A percentile compares a stretch with the other conserved stretches of the same genome.
Conservation (phyloP, 35 echinoderm and acorn worm genomes). For the Ptychodera flava region DNA sequence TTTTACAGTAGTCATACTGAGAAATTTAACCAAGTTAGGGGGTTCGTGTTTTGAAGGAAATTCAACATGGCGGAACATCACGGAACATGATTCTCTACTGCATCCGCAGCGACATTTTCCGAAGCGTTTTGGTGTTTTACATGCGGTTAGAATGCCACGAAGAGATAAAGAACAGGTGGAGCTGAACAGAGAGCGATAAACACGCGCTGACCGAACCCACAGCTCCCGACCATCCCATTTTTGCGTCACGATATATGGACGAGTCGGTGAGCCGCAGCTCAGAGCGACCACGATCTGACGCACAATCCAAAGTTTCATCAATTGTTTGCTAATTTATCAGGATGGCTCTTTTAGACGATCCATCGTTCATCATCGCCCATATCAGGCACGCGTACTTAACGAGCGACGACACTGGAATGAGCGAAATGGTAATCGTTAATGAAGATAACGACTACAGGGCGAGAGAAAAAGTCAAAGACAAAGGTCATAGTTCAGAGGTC, state of each 20-base stretch:
- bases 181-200: too few relatives aligned
- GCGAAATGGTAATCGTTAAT: conserved; percentile 99
- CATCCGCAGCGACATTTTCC: too few relatives aligned
- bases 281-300: too few relatives aligned
- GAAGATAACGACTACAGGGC: conserved; percentile 81
- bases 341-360: conserved; percentile 96
- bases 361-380: conserved; percentile 93
- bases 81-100: too few relatives aligned
- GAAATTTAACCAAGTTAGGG: not conserved
- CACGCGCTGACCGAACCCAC: too few relatives aligned
- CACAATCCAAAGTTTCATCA: too few relatives aligned
- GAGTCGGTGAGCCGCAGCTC: too few relatives aligned
- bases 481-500: not conserved
- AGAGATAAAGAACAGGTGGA: too few relatives aligned
- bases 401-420: conserved; percentile 97
- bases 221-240: too few relatives aligned
- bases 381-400: conserved; percentile 93
- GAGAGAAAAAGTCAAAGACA: conserved; percentile 37
- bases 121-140: too few relatives aligned
- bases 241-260: too few relatives aligned
- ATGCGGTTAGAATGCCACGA: too few relatives aligned
- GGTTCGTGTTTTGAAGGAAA: not conserved
- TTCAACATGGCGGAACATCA: not conserved
- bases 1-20: not conserved
- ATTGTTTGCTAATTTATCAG: conserved; percentile 19